These are phyloP conservation scores for Istiophorus platypterus DNA, from an alignment of 2,113 vertebrate genomes.

Conservation along the genomic window DNA sequence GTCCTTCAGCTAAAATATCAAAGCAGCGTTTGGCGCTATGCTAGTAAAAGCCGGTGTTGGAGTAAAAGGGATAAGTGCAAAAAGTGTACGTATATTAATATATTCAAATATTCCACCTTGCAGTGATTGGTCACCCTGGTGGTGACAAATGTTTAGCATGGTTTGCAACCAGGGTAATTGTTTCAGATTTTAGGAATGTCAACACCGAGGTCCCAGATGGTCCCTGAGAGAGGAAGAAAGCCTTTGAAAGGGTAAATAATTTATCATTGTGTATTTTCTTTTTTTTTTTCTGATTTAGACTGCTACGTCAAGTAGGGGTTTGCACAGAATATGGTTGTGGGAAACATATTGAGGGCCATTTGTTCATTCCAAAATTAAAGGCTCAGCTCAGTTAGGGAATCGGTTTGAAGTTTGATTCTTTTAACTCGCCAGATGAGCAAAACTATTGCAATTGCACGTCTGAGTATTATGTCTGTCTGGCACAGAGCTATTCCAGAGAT, in stretches of 20 bases:
- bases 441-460: not conserved
- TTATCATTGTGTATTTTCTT: not conserved
- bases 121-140: not conserved
- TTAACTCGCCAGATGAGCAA: not conserved
- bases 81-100: not conserved
- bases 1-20: slow-evolving; percentile 20
- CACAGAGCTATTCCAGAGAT: too few relatives aligned
- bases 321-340: not conserved
- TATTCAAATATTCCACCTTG: not conserved
- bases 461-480: not conserved
- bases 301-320: not conserved
- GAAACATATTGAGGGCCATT: not conserved
- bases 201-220: not conserved
- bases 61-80: not conserved
- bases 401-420: not conserved
- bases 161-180: not conserved
- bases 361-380: too few relatives aligned
- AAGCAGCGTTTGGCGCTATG: not conserved
- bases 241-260: not conserved
- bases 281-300: not conserved
- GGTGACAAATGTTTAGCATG: not conserved
- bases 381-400: not conserved
- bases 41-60: not conserved
- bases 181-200: not conserved
- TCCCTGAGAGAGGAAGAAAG: not conserved